Evolutionary conservation across 2,113 vertebrate species (phyloP).

Genomic region (Fulica atra): DNA sequence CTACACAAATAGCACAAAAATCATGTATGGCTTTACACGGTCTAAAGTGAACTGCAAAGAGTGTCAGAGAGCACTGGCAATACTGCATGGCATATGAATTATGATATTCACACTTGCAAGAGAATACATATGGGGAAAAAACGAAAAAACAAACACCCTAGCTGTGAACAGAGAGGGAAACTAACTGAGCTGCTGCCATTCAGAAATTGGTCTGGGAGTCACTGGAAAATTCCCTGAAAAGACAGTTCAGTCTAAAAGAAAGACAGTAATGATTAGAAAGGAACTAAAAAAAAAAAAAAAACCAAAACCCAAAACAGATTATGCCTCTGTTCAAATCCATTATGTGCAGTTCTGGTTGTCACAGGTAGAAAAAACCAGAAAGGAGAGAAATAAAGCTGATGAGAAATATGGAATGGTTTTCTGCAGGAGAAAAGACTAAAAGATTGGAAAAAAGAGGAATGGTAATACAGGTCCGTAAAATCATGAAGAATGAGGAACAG

Average conservation of each 20-base stretch:
- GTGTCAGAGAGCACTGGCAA: neutral
- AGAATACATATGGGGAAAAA: fast-evolving
- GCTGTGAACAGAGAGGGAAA: neutral
- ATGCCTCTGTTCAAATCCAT: neutral
- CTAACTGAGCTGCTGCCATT: neutral
- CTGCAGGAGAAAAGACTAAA: neutral
- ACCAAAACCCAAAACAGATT: neutral
- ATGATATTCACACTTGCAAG: neutral
- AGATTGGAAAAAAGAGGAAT: neutral
- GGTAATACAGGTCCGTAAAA: neutral
- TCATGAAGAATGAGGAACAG: neutral
- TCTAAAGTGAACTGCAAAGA: neutral
- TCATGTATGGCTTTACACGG: neutral
- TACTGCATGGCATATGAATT: neutral
- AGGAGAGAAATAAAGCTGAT: neutral
- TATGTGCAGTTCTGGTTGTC: neutral
- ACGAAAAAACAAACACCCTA: neutral
- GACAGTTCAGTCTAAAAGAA: neutral
- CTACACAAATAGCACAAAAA: neutral
- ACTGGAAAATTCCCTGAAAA: neutral
- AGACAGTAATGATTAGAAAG: neutral
- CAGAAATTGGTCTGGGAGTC: neutral
- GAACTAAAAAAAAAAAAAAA: neutral
- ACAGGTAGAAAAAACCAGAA: neutral
- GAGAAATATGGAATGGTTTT: neutral